Percentiles rank a stretch among this genome's conserved stretches.
These are phyloP conservation scores for Mallateleia sp. DNA, from an alignment of 2,888 invertebrate genomes.

Conservation along the genomic window DNA sequence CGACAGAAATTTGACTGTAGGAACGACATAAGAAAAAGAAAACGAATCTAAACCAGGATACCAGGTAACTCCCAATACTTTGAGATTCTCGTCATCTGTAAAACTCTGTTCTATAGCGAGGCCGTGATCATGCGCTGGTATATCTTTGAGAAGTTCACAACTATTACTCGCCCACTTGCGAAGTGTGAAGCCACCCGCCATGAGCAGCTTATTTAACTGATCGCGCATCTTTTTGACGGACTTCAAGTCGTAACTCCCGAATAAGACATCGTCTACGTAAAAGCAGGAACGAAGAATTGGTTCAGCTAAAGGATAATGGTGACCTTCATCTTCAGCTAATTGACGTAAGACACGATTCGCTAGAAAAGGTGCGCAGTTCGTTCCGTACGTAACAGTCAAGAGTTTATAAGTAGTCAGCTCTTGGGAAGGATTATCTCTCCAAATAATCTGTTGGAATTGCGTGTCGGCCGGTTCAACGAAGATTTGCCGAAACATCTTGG, in stretches of 20 bases:
- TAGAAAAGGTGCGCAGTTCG: not conserved
- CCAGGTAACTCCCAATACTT: not conserved
- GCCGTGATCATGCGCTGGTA: not conserved
- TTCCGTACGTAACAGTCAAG: conserved; percentile 6
- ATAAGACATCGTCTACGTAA: conserved; percentile 14
- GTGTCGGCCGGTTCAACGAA: not conserved
- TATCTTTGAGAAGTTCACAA: not conserved
- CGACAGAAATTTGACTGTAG: too few relatives aligned
- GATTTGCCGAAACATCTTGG: conserved; percentile 24
- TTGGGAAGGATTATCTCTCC: not conserved
- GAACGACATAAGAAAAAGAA: not conserved
- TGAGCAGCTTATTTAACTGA: not conserved
- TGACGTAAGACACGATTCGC: not conserved
- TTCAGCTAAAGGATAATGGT: not conserved
- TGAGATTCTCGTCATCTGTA: not conserved
- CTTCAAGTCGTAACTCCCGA: not conserved
- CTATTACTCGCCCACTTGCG: conserved; percentile 8
- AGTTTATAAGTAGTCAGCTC: not conserved
- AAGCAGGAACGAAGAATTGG: not conserved
- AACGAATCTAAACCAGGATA: not conserved
- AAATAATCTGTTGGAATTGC: not conserved
- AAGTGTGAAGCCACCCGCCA: conserved; percentile 13
- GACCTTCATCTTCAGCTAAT: not conserved
- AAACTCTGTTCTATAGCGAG: not conserved
- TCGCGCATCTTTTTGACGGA: not conserved